Percentiles rank a stretch among this genome's conserved stretches.
phyloP scores from a whole-genome alignment of 2,797 vertebrate genomes.

The Macropus fuliginosus region DNA sequence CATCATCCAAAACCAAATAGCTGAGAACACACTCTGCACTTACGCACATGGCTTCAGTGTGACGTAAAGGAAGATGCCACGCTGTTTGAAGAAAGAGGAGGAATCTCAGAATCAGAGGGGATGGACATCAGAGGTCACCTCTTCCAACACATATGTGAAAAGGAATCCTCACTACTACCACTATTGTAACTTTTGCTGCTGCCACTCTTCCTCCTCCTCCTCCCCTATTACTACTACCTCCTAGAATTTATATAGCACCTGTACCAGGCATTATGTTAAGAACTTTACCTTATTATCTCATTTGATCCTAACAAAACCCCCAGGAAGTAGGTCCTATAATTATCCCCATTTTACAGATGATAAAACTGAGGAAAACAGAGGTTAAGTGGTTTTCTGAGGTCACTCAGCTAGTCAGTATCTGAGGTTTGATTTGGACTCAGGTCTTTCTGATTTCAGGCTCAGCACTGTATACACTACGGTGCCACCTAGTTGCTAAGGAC shows the following conservation, averaged over 20 bases:
- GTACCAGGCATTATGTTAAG: neutral
- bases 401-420: too few relatives aligned
- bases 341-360: neutral
- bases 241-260: neutral
- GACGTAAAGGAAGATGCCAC: neutral
- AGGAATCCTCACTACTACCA: neutral
- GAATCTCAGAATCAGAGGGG: neutral
- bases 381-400: too few relatives aligned
- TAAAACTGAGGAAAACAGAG: neutral
- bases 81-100: neutral
- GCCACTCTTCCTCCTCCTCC: neutral
- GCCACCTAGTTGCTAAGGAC: neutral
- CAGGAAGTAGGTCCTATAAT: neutral
- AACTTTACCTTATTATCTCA: neutral
- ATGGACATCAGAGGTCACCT: neutral
- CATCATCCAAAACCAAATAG: neutral
- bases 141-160: neutral
- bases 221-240: neutral
- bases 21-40: neutral
- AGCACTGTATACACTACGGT: neutral
- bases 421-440: too few relatives aligned
- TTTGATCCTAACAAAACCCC: neutral
- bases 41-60: neutral
- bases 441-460: neutral
- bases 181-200: too few relatives aligned